phyloP scores from a whole-genome alignment of 2,888 invertebrate species.

The Petrolisthes manimaculis region DNA sequence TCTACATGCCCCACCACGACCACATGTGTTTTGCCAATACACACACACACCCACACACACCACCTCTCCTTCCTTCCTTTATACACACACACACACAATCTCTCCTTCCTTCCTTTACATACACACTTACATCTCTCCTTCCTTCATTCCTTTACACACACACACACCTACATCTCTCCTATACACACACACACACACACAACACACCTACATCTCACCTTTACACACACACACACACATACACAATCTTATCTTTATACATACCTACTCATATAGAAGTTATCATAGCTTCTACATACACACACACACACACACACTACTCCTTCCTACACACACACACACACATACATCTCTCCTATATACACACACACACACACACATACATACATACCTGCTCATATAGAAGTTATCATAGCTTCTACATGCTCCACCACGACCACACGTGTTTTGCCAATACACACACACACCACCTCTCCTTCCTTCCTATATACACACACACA shows the following conservation, averaged over 20 bases:
- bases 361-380: background rate
- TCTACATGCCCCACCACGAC: too few species aligned
- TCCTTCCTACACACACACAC: background rate
- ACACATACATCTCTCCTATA: background rate
- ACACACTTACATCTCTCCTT: too few species aligned
- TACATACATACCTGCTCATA: background rate
- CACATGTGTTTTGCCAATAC: too few species aligned
- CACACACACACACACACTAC: background rate
- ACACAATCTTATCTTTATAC: too few species aligned
- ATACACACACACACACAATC: background rate
- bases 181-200: background rate
- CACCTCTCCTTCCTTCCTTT: background rate
- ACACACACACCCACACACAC: too few species aligned
- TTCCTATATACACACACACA: background rate
- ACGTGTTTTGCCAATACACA: background rate
- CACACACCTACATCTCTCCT: background rate
- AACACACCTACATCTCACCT: background rate
- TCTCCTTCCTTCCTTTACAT: background rate
- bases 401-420: constrained; percentile 16
- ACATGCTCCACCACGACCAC: background rate
- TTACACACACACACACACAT: background rate
- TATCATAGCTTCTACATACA: background rate
- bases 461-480: too few species aligned
- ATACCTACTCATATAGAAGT: background rate
- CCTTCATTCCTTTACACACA: background rate